Conservation (phyloP, 2,888 invertebrate genomes). For the Agrilus cyanescens region DNA sequence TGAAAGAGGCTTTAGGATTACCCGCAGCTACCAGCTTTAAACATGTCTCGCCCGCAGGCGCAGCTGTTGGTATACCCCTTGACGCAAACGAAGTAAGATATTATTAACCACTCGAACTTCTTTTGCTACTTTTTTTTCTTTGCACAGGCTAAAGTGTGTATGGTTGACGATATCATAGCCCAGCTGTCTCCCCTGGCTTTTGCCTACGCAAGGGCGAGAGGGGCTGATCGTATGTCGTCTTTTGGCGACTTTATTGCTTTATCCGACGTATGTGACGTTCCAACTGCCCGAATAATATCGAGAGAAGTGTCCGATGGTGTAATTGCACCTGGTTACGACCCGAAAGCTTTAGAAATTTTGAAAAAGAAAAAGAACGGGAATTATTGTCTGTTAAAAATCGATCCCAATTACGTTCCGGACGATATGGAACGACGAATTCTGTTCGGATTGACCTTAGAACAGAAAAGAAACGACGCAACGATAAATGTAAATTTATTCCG, state of each 20-base stretch:
- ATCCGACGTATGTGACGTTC: conserved; percentile 79
- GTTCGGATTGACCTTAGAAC: conserved; percentile 76
- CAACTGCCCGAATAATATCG: conserved; percentile 86
- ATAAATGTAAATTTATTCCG: conserved; percentile 67
- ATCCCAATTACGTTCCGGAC: conserved; percentile 71
- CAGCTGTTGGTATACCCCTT: conserved; percentile 80
- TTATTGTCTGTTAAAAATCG: conserved; percentile 84
- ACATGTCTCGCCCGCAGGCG: conserved; percentile 96
- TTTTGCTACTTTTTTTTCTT: conserved; percentile 5
- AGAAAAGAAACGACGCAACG: conserved; percentile 77
- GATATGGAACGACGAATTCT: conserved; percentile 70
- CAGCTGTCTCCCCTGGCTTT: conserved; percentile 69
- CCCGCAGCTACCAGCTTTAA: conserved; percentile 96
- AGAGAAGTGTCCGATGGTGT: conserved; percentile 97
- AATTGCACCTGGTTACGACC: conserved; percentile 83
- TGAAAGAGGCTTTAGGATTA: conserved; percentile 63
- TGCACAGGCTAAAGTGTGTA: conserved; percentile 72
- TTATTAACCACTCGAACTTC: conserved; percentile 2
- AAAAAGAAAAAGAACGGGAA: conserved; percentile 90
- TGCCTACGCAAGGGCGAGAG: conserved; percentile 92
- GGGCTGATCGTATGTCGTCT: conserved; percentile 97
- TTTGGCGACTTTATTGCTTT: conserved; percentile 97
- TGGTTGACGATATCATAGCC: conserved; percentile 76
- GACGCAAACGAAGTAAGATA: conserved; percentile 47
- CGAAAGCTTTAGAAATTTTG: conserved; percentile 72